Base-by-base conservation (phyloP, 2,113 vertebrate genomes). In the Mobula birostris region DNA sequence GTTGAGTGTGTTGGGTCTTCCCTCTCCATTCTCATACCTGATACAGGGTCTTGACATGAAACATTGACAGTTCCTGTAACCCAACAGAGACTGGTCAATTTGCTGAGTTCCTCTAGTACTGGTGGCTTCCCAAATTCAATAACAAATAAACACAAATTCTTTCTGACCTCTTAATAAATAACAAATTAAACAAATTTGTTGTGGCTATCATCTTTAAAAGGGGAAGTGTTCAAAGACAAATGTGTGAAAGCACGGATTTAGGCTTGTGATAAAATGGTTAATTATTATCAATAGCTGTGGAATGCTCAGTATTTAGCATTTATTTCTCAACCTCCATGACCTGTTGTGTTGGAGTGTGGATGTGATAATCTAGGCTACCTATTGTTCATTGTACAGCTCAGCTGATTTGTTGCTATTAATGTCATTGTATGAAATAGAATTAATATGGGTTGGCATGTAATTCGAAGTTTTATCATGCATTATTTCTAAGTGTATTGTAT, bases 401-500 rank as follows among this genome's bases (percentile, higher is more conserved):
- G 68, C 66, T 72, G n/a, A 17, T 40, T 93, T 93, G 19, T 32
- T 74, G 7, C 68, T 56, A 76, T 74, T 68, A 66, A 7, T 85
- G 82, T 27, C 82, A 58, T 61, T 58, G 7, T 21, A 70, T 93
- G 68, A 66, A 74, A 29, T 11, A 27, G 91, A 40, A 93, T 48
- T 93, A 74, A 93, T 48, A 2, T 93, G 74, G 40, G 24, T 93
- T 93, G 68, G 70, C 91, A 76, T 74, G 66, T 93, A 70, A 74
- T 74, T 74, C 29, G 27, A 36, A 29, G 66, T 93, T 40, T 76
- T 6, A 40, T 32, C 40, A 56, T 56, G 70, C 74, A 48, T 21
- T 21, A 61, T n/a, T 17, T 91, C 87, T 68, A 63, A 92, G 36
- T 70, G 17, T 70, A 36, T 93, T 19, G 36, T 19, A 74, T 74